These are phyloP conservation scores for Parasteatoda tepidariorum DNA, from an alignment of 1,140 invertebrate species.

Conservation along the genomic window DNA sequence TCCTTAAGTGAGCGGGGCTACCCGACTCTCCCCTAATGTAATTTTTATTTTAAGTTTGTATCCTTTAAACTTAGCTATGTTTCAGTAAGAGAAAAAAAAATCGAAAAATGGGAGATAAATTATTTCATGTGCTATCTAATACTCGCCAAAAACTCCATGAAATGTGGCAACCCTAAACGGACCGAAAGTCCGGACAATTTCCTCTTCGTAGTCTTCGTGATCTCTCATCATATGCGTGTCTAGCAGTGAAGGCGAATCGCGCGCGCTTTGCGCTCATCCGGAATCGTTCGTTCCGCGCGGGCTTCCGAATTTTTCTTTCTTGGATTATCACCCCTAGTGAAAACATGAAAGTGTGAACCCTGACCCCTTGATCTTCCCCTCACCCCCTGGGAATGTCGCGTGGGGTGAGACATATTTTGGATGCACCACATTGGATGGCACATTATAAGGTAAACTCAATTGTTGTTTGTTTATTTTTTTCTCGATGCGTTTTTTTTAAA, in stretches of 20 bases:
- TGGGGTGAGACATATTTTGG: constrained; percentile 59
- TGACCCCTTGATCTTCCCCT: constrained; percentile 2
- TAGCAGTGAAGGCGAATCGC: neutral
- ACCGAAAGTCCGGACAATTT: constrained; percentile 17
- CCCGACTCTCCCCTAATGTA: too few relatives aligned
- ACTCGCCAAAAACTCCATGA: neutral
- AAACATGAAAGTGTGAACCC: constrained; percentile 31
- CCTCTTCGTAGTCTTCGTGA: neutral
- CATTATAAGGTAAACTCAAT: constrained; percentile 44
- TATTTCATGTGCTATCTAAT: too few relatives aligned
- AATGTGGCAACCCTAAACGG: constrained; percentile 20
- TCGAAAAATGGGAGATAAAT: neutral
- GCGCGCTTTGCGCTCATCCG: neutral
- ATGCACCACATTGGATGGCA: constrained; percentile 58
- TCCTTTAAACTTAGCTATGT: too few relatives aligned
- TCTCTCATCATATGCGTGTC: constrained; percentile 1
- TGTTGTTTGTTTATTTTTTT: constrained; percentile 1
- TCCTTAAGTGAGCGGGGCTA: too few relatives aligned
- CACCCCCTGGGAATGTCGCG: constrained; percentile 55
- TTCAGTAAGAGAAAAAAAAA: neutral
- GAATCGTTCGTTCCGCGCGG: neutral
- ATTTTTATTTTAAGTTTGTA: too few relatives aligned
- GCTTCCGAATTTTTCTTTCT: neutral
- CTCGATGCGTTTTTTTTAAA: too few relatives aligned
- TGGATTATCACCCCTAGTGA: constrained; percentile 4